These are phyloP conservation scores for Umimayanthus kanabou DNA, from an alignment of 92 coral and sea anemone genomes.

Conservation along the genomic window DNA sequence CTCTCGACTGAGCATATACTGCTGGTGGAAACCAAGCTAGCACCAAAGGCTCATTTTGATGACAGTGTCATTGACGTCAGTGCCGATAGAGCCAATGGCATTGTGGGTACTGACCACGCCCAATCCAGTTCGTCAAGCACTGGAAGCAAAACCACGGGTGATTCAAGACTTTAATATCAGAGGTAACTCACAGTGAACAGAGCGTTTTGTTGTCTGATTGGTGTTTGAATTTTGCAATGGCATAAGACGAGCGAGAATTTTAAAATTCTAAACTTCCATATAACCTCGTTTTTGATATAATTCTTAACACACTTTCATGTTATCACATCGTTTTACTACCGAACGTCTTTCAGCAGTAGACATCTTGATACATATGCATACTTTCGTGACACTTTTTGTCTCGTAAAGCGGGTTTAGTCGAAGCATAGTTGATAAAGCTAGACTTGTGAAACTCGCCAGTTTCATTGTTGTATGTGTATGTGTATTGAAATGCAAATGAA, in stretches of 20 bases:
- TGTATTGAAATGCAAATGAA: too few species aligned
- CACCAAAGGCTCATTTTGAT: constrained; percentile 41
- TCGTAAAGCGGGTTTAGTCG: neutral
- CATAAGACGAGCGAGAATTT: neutral
- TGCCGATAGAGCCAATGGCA: constrained; percentile 43
- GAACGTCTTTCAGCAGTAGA: too few species aligned
- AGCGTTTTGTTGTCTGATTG: neutral
- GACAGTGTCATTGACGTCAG: constrained; percentile 37
- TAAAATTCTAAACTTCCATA: neutral
- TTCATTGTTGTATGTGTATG: too few species aligned
- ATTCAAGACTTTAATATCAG: constrained; percentile 16
- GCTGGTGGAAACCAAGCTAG: constrained; percentile 32
- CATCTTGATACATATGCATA: too few species aligned
- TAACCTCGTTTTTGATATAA: too few species aligned
- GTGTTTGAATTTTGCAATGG: neutral
- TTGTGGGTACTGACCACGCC: constrained; percentile 31
- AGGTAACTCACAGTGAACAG: neutral
- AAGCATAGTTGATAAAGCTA: too few species aligned
- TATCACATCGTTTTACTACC: too few species aligned
- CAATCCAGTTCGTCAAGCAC: constrained; percentile 26
- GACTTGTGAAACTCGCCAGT: too few species aligned
- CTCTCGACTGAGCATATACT: constrained; percentile 31
- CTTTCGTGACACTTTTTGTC: too few species aligned
- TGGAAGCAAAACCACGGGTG: constrained; percentile 31
- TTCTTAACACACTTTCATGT: too few species aligned